Base-by-base conservation (phyloP, 1,140 invertebrate genomes). In the Drosophila neocordata region DNA sequence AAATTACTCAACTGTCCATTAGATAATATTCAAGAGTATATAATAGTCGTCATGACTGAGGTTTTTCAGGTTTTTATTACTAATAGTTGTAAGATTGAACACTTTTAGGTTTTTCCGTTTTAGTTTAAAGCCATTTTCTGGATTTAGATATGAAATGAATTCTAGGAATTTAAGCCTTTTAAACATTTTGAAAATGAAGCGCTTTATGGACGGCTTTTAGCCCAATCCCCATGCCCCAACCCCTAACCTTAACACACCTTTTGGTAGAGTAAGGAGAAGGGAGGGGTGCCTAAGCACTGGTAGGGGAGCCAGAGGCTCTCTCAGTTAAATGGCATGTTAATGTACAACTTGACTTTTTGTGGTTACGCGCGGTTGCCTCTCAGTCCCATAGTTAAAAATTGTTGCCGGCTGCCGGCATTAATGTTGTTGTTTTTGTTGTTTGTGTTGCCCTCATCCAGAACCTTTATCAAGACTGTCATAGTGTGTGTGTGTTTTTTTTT, bases 281-380 rank as follows among this genome's bases (percentile, higher is more conserved):
- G 7, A 15, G 41, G 41, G n/a, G 41, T 6, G 12, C 0, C 3
- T 1, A 12, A 11, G 52, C 58, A 55, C 48, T 35, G 41, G 27
- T 73, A 38, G 2, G 15, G 15, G 41, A 13, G 13, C 7, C 41
- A 20, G 41, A 48, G 41, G n/a, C n/a, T n/a, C 41, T 20, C 41
- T 60, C 37, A 60, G 65, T 69, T 77, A 85, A 84, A 80, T 74
- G 73, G 73, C 68, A 59, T 69, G 77, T 84, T 84, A 73, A 84
- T 84, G 80, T 79, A 65, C 67, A 65, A 58, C 44, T 77, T 77
- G 67, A 58, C 74, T 77, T 63, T 76, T 73, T 85, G 81, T 79
- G 82, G 82, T 88, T 88, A 88, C 83, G 83, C 83, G 62, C 79
- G 53, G 82, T 56, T 87, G 83, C 12, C 34, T 68, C 52, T 48